Base-by-base conservation (phyloP, 2,888 invertebrate genomes). In the Andrena dorsata region DNA sequence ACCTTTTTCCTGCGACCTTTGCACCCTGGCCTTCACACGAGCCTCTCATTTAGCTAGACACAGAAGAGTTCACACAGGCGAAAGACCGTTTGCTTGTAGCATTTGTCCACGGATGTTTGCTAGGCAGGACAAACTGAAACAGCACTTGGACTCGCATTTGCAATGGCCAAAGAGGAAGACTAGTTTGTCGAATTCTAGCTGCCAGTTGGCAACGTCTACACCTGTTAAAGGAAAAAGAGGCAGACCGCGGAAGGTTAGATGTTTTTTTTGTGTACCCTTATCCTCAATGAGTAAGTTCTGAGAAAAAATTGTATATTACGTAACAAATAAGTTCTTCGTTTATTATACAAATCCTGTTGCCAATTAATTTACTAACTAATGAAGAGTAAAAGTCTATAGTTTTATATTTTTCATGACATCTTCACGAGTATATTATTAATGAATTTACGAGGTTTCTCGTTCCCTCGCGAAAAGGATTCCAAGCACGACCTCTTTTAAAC, bases 21-120 rank as follows among this genome's bases (percentile, higher is more conserved):
- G 93, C 65, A 93, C 93, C 0, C 79, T 93, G 68, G 93, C 93
- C 10, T 97, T 97, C 93, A 96, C 96, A 84, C 95, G 96, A 61
- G 96, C 96, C 13, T 96, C 96, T 0, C 96, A 97, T 93, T 94
- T 96, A 86, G 95, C 95, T 60, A 95, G 96, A 0, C 97, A 97
- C 92, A 95, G 96, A 86, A 94, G 96, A 81, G 96, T 96, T 35
- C 97, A 97, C 94, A 96, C 96, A 0, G 96, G 96, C 77, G 96
- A 96, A 94, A 94, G 96, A 10, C 96, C 96, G 2, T 96, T 96
- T 93, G 95, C 95, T 71, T 97, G 96, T 93, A 95, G 95, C 88
- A 95, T 96, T 84, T 97, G 96, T 93, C 96, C 96, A 0, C 95
- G 96, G 74, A 96, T 96, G 86, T 97, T 97, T 94, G 96, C 96